These are phyloP conservation scores for Mungos mungo DNA, from an alignment of 2,113 vertebrate species.

Conservation along the genomic window DNA sequence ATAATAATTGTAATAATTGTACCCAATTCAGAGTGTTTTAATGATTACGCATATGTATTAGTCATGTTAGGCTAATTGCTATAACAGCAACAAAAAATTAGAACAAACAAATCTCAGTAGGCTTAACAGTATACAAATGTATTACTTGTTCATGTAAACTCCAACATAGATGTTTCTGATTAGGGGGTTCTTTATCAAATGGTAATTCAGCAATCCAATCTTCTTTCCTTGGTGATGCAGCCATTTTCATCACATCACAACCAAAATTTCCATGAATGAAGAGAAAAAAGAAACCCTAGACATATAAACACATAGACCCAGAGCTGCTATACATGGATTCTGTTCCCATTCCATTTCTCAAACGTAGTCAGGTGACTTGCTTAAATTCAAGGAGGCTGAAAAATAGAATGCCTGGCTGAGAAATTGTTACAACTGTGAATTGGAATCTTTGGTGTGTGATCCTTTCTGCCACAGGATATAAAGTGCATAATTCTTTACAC, in stretches of 20 bases:
- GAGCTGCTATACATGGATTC: background rate
- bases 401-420: background rate
- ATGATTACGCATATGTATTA: background rate
- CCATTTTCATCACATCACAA: background rate
- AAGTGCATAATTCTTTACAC: background rate
- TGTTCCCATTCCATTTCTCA: background rate
- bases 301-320: background rate
- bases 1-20: background rate
- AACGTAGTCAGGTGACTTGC: background rate
- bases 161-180: background rate
- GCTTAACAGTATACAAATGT: background rate
- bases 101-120: background rate
- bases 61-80: background rate
- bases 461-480: background rate
- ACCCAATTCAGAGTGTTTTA: background rate
- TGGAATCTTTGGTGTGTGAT: background rate
- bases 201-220: background rate
- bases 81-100: background rate
- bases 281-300: background rate
- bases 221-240: background rate
- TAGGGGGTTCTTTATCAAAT: background rate
- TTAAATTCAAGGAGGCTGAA: rapidly evolving
- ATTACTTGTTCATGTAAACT: background rate
- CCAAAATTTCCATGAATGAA: background rate
- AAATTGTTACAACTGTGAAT: background rate